These are phyloP conservation scores for Lithophane socia DNA, from an alignment of 2,888 invertebrate genomes.

Conservation along the genomic window DNA sequence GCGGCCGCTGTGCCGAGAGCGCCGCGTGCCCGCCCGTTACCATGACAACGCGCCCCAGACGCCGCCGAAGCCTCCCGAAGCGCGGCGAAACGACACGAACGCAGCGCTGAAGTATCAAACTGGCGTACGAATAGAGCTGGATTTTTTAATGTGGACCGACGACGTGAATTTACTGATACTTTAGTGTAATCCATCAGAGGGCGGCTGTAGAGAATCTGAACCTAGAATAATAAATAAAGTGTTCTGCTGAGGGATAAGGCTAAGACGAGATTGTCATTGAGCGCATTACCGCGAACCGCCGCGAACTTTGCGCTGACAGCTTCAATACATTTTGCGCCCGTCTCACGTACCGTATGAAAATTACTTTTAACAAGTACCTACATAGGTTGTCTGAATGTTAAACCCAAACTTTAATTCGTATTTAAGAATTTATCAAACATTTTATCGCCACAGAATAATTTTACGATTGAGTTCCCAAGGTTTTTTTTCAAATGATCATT, in stretches of 20 bases:
- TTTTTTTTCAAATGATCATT: neutral
- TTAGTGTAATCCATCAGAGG: slow-evolving; percentile 58
- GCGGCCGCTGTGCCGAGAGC: slow-evolving; percentile 79
- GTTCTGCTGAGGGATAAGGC: slow-evolving; percentile 25
- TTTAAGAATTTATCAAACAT: neutral
- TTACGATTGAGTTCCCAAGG: neutral
- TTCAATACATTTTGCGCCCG: slow-evolving; percentile 35
- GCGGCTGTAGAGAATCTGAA: slow-evolving; percentile 36
- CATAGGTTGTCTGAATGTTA: neutral
- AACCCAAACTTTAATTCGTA: slow-evolving; percentile 3
- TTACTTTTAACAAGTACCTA: slow-evolving; percentile 15
- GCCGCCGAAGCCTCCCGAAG: slow-evolving; percentile 78
- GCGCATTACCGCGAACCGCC: slow-evolving; percentile 50
- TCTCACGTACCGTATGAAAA: slow-evolving; percentile 23
- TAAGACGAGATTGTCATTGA: slow-evolving; percentile 47
- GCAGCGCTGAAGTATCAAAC: slow-evolving; percentile 57
- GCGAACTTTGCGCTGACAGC: slow-evolving; percentile 48
- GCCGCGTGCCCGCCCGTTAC: slow-evolving; percentile 82
- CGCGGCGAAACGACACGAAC: slow-evolving; percentile 73
- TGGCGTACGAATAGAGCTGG: slow-evolving; percentile 50
- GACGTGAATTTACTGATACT: slow-evolving; percentile 53
- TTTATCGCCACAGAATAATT: neutral
- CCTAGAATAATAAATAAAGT: slow-evolving; percentile 58
- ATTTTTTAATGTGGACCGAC: slow-evolving; percentile 61
- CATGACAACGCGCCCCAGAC: slow-evolving; percentile 87